Evolutionary conservation across 2,113 vertebrate genomes (phyloP).

Genomic region (Hyaena hyaena): DNA sequence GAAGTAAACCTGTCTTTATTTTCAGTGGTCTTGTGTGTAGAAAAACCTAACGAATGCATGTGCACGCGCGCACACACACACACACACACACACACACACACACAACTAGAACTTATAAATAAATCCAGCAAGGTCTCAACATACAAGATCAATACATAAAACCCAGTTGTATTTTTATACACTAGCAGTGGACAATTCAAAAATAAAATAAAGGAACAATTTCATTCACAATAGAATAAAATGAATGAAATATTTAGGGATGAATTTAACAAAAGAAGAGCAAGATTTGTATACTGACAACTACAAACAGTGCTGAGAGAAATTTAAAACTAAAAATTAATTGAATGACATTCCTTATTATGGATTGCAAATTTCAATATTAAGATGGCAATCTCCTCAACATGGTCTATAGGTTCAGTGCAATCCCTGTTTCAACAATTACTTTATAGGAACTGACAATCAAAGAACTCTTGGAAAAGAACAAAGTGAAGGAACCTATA

Average conservation of each 20-base stretch:
- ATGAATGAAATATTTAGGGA: neutral
- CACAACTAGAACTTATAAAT: neutral
- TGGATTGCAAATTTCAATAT: neutral
- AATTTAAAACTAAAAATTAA: neutral
- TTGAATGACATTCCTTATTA: neutral
- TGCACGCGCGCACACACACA: neutral
- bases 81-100: neutral
- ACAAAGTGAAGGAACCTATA: neutral
- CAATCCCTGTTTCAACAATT: neutral
- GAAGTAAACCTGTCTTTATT: neutral
- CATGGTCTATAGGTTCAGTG: neutral
- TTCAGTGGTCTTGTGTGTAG: neutral
- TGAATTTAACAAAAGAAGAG: neutral
- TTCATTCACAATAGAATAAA: neutral
- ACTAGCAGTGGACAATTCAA: neutral
- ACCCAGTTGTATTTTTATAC: neutral
- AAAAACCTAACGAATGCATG: neutral
- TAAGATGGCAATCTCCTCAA: neutral
- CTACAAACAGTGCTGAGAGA: neutral
- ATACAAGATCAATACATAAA: neutral
- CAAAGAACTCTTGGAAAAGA: neutral
- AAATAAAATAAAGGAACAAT: neutral
- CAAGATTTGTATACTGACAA: neutral
- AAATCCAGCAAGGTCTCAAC: neutral
- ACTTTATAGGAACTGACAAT: neutral